Evolutionary conservation across 2,797 vertebrate species (phyloP), one percentile per base, ranked within the genome.

Genomic region (Aselliscus stoliczkanus): DNA sequence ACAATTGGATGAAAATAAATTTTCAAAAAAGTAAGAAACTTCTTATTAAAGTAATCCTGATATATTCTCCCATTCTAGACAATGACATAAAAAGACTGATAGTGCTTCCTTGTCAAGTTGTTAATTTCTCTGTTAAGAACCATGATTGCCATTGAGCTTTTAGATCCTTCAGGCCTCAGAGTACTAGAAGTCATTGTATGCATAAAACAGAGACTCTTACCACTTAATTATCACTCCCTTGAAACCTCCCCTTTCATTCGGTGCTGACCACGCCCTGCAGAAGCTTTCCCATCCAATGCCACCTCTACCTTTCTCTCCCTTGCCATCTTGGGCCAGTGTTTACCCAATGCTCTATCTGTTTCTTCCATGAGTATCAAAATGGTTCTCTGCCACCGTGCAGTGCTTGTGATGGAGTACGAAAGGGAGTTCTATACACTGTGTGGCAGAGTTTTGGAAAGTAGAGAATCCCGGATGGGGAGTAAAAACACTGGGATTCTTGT

Each of bases 41-140:
- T 88, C 65, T 79, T 89, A 92, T 67, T 69, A 62, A 82, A 58
- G 75, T 54, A 60, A 94, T 72, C 69, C 44, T 96, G 14, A 73
- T 65, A 60, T 83, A 50, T 27, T 72, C 64, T 64, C 42, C 39
- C 29, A 73, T 72, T 82, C 21, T 69, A 56, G n/a, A 72, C 27
- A 93, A 70, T 34, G 73, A 88, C 27, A 20, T 81, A 62, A 58
- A 84, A 92, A 69, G 69, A 85, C 14, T 37, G 23, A 18, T 56
- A 82, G 9, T 37, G 0, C 88, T 72, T 90, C 9, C 44, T 88
- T 88, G 25, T 82, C 56, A 70, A 42, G 13, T 88, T 86, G 20
- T 58, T 94, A 15, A 76, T 79, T 87, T 93, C 42, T 85, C 73
- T 82, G 31, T 64, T 88, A 85, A 70, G 73, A 73, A 44, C 79